A percentile compares a stretch with the other conserved stretches of the same genome.
Evolutionary conservation across 2,113 vertebrate species (phyloP).

Genomic region (Macquaria ambigua): DNA sequence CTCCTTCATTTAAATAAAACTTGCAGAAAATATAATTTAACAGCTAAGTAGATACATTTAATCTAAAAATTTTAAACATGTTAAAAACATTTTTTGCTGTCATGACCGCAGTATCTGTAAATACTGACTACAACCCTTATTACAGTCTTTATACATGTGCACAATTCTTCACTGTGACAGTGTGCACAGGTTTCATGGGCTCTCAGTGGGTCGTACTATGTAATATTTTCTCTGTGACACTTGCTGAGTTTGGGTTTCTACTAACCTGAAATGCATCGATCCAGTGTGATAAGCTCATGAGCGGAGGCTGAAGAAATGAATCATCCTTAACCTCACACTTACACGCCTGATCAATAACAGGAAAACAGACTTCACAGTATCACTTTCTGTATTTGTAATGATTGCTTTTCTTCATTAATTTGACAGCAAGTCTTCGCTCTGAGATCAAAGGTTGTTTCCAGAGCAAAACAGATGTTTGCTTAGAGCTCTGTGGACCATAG

Average conservation of each 20-base stretch:
- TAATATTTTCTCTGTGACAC: constrained; percentile 28
- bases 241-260: constrained; percentile 3
- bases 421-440: constrained; percentile 50
- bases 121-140: not conserved
- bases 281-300: constrained; percentile 26
- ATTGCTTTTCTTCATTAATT: constrained; percentile 58
- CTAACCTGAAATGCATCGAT: constrained; percentile 36
- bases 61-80: not conserved
- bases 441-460: constrained; percentile 75
- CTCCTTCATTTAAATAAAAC: not conserved
- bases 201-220: not conserved
- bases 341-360: constrained; percentile 52
- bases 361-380: constrained; percentile 28
- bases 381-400: constrained; percentile 45
- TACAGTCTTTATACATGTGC: not conserved
- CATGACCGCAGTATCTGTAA: no score
- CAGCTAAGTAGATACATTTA: not conserved
- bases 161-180: not conserved
- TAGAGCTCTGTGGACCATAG: constrained; percentile 60
- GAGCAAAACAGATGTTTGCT: constrained; percentile 75
- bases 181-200: constrained; percentile 5
- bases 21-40: not conserved
- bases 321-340: constrained; percentile 49
- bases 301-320: constrained; percentile 47
- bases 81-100: not conserved